Base-by-base conservation (phyloP, 2,888 invertebrate genomes). In the Nematopogon swammerdamellus region DNA sequence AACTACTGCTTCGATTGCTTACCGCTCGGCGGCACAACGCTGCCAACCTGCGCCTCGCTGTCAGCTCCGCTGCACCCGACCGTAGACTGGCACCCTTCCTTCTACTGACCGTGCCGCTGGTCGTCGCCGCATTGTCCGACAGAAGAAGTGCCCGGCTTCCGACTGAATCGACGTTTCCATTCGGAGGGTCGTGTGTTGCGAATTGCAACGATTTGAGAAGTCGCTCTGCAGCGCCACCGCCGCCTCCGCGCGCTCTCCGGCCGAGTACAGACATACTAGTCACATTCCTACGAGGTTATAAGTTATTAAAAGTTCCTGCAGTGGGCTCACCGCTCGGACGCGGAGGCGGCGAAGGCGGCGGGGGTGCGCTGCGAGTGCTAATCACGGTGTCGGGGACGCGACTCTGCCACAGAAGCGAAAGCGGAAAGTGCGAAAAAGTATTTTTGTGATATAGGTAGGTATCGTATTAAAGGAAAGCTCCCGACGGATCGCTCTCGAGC, bases 1-100 rank as follows among this genome's bases (percentile, higher is more conserved):
- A 97, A 98, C 77, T 98, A 96, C 70, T 86, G 87, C 63, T 92
- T 94, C 68, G 91, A 92, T 65, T 92, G 93, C 69, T 73, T 92
- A 61, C 87, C 90, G n/a, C 62, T 77, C 18, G 73, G 80, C 14
- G 61, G 69, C n/a, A n/a, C n/a, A n/a, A n/a, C n/a, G n/a, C n/a
- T n/a, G n/a, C n/a, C n/a, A n/a, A n/a, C n/a, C n/a, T n/a, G n/a
- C n/a, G n/a, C n/a, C n/a, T n/a, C n/a, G n/a, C n/a, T n/a, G n/a
- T n/a, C n/a, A n/a, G 67, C 65, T 11, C 68, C 68, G 47, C 63
- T 72, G 55, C 72, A 72, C 55, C 72, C 76, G 18, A 68, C 73
- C 20, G 64, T 75, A 51, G 81, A 82, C 56, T 83, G 83, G 82
- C 79, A 82, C 55, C 74, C 83, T 42, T 77, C 81, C 49, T 84